phyloP scores from a whole-genome alignment of 2,113 vertebrate species.

The Mormyrus lacerda region DNA sequence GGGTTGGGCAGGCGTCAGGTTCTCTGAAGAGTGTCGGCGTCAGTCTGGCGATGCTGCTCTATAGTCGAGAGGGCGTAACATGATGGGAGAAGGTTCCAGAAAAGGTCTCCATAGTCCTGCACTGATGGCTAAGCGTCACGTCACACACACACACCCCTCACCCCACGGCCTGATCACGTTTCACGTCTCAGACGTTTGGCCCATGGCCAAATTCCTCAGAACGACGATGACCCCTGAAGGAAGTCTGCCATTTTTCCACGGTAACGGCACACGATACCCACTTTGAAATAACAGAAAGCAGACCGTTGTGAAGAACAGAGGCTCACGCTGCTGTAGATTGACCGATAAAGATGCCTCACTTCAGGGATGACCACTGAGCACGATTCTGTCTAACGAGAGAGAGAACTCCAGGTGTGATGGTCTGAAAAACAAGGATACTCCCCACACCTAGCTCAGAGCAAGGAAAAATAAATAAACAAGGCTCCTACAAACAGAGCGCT shows the following conservation, averaged over 20 bases:
- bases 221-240: constrained; percentile 12
- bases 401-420: neutral
- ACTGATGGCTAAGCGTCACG: constrained; percentile 68
- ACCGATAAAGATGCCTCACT: neutral
- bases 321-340: neutral
- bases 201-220: constrained; percentile 42
- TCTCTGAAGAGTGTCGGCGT: constrained; percentile 60
- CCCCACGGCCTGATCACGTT: constrained; percentile 50
- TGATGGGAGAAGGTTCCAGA: constrained; percentile 54
- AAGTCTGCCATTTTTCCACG: neutral
- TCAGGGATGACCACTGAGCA: neutral
- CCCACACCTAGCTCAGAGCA: neutral
- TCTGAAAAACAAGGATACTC: neutral
- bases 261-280: neutral
- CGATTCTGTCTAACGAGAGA: neutral
- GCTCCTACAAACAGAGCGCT: neutral
- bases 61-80: constrained; percentile 53
- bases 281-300: neutral
- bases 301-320: neutral
- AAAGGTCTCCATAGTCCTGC: constrained; percentile 67
- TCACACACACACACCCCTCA: constrained; percentile 58
- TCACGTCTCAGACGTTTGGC: constrained; percentile 56
- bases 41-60: constrained; percentile 62
- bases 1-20: constrained; percentile 38
- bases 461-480: neutral